Percentiles rank a stretch among this genome's conserved stretches.
phyloP scores from a whole-genome alignment of 2,888 invertebrate genomes.

The Epirrhoe alternata region DNA sequence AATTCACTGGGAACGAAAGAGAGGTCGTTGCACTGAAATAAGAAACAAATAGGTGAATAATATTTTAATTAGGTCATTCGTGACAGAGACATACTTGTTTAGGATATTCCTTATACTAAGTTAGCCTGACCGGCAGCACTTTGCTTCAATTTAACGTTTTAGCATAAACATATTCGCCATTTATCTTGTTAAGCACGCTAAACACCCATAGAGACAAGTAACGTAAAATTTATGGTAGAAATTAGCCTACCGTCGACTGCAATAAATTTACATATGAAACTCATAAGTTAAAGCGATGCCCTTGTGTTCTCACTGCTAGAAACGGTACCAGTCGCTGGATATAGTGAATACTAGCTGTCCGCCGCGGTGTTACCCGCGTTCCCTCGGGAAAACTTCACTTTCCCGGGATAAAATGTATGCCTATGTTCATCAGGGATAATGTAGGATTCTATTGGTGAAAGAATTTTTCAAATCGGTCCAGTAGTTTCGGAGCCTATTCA shows the following conservation, averaged over 20 bases:
- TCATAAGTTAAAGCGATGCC: conserved; percentile 73
- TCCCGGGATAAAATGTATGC: too few species aligned
- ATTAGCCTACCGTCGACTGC: conserved; percentile 77
- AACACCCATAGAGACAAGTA: conserved; percentile 71
- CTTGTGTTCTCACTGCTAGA: conserved; percentile 49
- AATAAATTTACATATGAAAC: conserved; percentile 83
- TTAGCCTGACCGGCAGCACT: conserved; percentile 20
- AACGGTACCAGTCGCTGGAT: conserved; percentile 35
- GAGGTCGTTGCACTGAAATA: too few species aligned
- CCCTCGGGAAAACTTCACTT: too few species aligned
- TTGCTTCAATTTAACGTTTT: conserved; percentile 30
- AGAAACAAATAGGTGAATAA: too few species aligned
- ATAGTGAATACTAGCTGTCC: conserved; percentile 12
- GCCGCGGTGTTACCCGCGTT: too few species aligned
- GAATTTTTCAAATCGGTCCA: too few species aligned
- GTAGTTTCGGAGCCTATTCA: too few species aligned
- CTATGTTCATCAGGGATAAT: too few species aligned
- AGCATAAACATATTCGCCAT: conserved; percentile 48
- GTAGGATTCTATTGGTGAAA: too few species aligned
- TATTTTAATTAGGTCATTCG: background rate
- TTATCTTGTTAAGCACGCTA: conserved; percentile 64
- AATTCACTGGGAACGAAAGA: too few species aligned
- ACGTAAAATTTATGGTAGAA: conserved; percentile 77
- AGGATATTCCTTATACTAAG: background rate
- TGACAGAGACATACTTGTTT: background rate